Evolutionary conservation across 2,888 invertebrate genomes (phyloP), one percentile per base, ranked within the genome.

Genomic region (Elysia crispata): DNA sequence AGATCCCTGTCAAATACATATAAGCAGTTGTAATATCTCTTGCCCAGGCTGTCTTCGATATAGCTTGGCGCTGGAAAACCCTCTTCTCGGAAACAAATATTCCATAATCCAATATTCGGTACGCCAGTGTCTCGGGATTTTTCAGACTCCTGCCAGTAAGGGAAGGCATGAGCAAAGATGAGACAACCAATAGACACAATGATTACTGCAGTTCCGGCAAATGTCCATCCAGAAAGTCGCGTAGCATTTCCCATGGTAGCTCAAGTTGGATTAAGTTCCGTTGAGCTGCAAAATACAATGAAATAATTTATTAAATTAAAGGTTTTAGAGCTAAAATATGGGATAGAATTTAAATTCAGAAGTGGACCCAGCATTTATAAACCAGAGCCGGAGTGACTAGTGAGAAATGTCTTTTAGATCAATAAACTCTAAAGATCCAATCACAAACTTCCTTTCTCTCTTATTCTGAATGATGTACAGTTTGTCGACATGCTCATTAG

Each of bases 21-120:
- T 49, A 73, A 79, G 90, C 98, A 98, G 0, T 97, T 97, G 88
- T 98, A 97, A 92, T 98, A 98, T 92, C 96, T 97, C 78, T 97
- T 94, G 86, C 96, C 95, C 8, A 96, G 95, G 87, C 95, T 95
- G 90, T 97, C 96, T 83, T 95, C 94, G 1, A 95, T 95, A 90
- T 97, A 97, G 5, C 20, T 25, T 0, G 83, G 83, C 8, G 83
- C 83, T 23, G 83, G 74, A 66, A 66, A 79, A 30, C 80, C 80
- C 20, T 81, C 78, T 60, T 95, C 94, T 87, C 95, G 94, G 88
- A 98, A 97, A 91, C 98, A 98, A 3, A 97, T 97, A 92, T 97
- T 96, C 98, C 98, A 98, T 57, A 98, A 93, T 49, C 98, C 98
- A 95, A 98, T 93, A 87, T 96, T 76, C 33, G 78, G 67, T 15